A percentile compares a stretch with the other conserved stretches of the same genome.
Conservation (phyloP, 2,797 vertebrate genomes). For the Ptychadena robeensis region DNA sequence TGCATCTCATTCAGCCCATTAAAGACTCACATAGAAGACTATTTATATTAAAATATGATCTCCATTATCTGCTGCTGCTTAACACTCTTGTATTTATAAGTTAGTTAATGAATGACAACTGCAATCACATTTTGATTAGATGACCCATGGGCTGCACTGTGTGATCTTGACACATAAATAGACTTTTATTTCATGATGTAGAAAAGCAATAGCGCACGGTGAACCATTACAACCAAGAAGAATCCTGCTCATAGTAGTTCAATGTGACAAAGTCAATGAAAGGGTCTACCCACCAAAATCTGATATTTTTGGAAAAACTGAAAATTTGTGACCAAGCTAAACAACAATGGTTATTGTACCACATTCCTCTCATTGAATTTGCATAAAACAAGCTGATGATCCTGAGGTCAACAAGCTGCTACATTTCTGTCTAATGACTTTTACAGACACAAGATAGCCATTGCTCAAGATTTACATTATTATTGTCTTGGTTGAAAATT, state of each 20-base stretch:
- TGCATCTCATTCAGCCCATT: conserved; percentile 17
- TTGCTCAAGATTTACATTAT: too few species aligned
- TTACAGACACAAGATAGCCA: too few species aligned
- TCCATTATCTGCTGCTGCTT: conserved; percentile 18
- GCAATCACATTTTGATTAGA: conserved; percentile 14
- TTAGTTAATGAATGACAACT: conserved; percentile 28
- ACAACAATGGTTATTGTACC: too few species aligned
- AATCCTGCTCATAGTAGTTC: not conserved
- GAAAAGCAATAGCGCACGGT: not conserved
- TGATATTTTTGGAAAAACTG: too few species aligned
- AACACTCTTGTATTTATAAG: conserved; percentile 16
- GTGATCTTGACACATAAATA: not conserved
- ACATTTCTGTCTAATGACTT: too few species aligned
- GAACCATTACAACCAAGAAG: not conserved
- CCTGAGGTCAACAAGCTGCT: too few species aligned
- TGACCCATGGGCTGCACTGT: conserved; percentile 3
- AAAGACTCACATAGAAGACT: conserved; percentile 39
- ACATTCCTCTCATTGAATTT: too few species aligned
- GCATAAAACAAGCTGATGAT: too few species aligned
- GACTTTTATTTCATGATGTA: not conserved
- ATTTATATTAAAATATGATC: conserved; percentile 42
- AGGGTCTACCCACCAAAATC: not conserved
- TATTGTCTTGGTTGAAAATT: too few species aligned
- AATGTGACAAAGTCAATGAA: not conserved
- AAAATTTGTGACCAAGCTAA: too few species aligned